These are phyloP conservation scores for Lamellibrachia satsuma DNA, from an alignment of 2,888 invertebrate species.

Conservation along the genomic window DNA sequence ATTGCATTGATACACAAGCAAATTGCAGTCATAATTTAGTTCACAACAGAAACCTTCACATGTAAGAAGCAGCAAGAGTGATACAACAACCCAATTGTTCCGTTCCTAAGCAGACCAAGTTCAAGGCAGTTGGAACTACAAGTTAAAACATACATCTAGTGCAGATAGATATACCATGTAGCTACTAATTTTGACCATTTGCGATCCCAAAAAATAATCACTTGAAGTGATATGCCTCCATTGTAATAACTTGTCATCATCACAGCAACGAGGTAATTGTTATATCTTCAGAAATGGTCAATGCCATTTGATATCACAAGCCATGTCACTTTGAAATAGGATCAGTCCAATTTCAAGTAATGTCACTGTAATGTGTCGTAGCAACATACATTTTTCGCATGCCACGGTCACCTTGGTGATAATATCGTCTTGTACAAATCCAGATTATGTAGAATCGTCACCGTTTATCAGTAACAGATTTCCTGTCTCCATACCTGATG, in stretches of 20 bases:
- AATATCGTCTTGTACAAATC: too few relatives aligned
- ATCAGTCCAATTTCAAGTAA: too few relatives aligned
- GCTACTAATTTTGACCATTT: background rate
- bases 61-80: background rate
- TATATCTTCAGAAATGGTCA: too few relatives aligned
- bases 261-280: too few relatives aligned
- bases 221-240: background rate
- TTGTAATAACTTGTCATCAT: background rate
- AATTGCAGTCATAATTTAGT: conserved; percentile 13
- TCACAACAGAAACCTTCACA: background rate
- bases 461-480: background rate
- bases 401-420: too few relatives aligned
- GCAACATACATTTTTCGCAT: too few relatives aligned
- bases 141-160: background rate
- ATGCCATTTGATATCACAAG: too few relatives aligned
- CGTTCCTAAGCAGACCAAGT: background rate
- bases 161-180: background rate
- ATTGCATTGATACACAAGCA: background rate
- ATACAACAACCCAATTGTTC: background rate
- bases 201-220: background rate
- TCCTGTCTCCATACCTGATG: background rate
- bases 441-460: background rate
- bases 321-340: too few relatives aligned
- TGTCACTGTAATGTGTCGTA: too few relatives aligned
- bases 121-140: background rate